Conservation (phyloP, 2,797 vertebrate species). For the Cheirogaleus major region DNA sequence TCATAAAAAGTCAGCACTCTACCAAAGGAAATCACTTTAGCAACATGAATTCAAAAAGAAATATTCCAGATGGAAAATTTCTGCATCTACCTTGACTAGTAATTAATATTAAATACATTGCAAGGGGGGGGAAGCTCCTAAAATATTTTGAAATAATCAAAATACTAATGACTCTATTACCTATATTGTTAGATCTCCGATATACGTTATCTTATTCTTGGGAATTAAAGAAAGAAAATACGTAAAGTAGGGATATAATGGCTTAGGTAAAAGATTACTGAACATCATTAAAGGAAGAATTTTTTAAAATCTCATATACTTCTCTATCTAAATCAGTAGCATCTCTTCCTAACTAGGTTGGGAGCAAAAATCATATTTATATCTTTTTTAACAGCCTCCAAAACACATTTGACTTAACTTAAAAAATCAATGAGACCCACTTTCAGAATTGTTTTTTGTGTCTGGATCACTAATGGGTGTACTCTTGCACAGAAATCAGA, state of each 20-base stretch:
- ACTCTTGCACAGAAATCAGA: not conserved
- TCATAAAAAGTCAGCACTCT: not conserved
- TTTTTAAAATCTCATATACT: not conserved
- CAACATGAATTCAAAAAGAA: not conserved
- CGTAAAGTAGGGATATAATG: not conserved
- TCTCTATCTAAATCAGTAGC: not conserved
- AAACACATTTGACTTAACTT: not conserved
- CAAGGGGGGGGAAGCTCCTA: not conserved
- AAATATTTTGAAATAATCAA: constrained; percentile 32
- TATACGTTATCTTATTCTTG: not conserved
- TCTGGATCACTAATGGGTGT: not conserved
- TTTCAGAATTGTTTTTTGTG: constrained; percentile 14
- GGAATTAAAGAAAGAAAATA: not conserved
- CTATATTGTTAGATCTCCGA: not conserved
- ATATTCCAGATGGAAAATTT: not conserved
- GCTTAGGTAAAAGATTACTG: not conserved
- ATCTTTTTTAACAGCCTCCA: not conserved
- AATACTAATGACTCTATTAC: not conserved
- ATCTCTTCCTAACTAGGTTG: not conserved
- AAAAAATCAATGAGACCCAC: not conserved
- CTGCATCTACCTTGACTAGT: not conserved
- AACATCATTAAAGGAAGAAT: not conserved
- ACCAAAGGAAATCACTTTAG: not conserved
- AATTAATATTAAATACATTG: not conserved
- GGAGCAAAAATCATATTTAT: not conserved